Base-by-base conservation (phyloP, 2,888 invertebrate genomes). In the Dicycla oo region DNA sequence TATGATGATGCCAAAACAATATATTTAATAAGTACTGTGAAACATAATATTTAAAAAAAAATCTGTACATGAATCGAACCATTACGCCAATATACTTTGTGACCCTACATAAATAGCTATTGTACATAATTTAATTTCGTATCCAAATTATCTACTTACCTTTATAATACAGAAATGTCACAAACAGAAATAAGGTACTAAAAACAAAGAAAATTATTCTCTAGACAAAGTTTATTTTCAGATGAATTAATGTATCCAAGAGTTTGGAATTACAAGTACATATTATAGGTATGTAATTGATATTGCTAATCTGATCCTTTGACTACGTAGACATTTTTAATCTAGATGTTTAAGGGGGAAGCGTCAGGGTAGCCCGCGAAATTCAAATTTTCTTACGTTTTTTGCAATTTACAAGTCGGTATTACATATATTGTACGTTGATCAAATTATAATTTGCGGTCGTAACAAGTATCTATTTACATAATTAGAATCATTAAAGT, bases 101-200 rank as follows among this genome's bases (percentile, higher is more conserved):
- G n/a, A 26, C 8, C 26, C 1, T 43, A 38, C 7, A 2, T 54
- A 54, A 43, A 40, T 57, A 58, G 26, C 0, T 57, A 4, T 15
- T 30, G 13, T 15, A 78, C 13, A 54, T 49, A 51, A 78, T 57
- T 61, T 78, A 56, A 78, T 76, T 54, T 60, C 8, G 30, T n/a
- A 30, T 13, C 40, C 23, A 61, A 57, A 78, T 61, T 56, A 70
- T 57, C 54, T 43, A 20, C 53, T 60, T 57, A 79, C 64, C 30
- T 63, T 73, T 66, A 20, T 58, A 73, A 75, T 47, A 75, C 30
- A 49, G 65, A 76, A 73, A 73, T 80, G 80, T 73, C 75, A 76
- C 74, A 60, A 73, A 53, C 75, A 79, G 15, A 54, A 73, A 54
- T 23, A 78, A 54, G 38, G 4, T 45, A 38, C 20, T 40, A 56